Percentiles rank a stretch among this genome's conserved stretches.
Conservation (phyloP, 2,888 invertebrate genomes). For the Epirrhoe tristata region DNA sequence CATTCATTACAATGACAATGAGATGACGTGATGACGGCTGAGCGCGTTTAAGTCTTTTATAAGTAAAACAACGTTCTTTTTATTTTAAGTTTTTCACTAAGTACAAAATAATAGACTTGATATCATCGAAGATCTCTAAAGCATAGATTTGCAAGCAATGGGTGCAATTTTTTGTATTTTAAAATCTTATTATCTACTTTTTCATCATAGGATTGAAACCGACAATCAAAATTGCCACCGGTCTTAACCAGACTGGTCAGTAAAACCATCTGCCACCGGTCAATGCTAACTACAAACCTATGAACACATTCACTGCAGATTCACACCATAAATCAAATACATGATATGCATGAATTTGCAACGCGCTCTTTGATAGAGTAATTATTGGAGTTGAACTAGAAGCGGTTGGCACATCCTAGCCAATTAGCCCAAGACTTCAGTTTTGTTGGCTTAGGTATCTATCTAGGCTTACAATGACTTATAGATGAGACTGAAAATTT, state of each 20-base stretch:
- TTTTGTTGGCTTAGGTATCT: background rate
- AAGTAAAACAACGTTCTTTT: background rate
- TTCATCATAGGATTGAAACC: no score
- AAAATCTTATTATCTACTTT: no score
- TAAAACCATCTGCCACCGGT: constrained; percentile 5
- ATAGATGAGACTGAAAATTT: background rate
- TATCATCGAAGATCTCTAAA: background rate
- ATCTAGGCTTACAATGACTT: background rate
- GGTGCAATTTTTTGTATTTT: no score
- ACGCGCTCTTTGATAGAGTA: constrained; percentile 25
- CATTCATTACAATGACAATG: constrained; percentile 9
- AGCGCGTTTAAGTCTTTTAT: constrained; percentile 40
- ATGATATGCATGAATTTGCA: constrained; percentile 28
- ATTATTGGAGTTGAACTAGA: constrained; percentile 32
- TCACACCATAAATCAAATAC: constrained; percentile 36
- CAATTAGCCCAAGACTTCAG: background rate
- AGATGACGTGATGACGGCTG: constrained; percentile 1
- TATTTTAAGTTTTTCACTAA: no score
- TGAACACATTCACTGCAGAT: constrained; percentile 6
- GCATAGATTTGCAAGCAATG: background rate
- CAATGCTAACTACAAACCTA: constrained; percentile 36
- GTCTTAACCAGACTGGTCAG: background rate
- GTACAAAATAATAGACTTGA: no score
- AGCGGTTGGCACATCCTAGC: constrained; percentile 18
- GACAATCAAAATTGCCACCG: no score